phyloP scores from a whole-genome alignment of 1,140 invertebrate species.

The Ceratina australensis region DNA sequence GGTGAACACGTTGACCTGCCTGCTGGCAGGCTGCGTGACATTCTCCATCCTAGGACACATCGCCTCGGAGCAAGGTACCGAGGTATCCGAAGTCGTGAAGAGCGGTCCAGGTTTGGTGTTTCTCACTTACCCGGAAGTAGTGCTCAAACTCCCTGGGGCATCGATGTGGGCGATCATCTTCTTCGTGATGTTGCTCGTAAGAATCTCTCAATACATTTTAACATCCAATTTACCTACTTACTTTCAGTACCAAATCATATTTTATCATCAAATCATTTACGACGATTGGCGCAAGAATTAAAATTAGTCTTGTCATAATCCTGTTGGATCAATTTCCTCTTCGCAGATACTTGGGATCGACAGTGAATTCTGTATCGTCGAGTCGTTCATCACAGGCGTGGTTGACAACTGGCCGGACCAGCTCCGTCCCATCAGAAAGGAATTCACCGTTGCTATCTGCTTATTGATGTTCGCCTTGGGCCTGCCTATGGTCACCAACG shows the following conservation, averaged over 20 bases:
- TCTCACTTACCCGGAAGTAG: conserved; percentile 85
- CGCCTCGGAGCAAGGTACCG: conserved; percentile 78
- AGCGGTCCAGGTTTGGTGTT: conserved; percentile 85
- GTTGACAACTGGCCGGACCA: conserved; percentile 82
- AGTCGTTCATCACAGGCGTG: conserved; percentile 83
- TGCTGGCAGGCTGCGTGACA: conserved; percentile 83
- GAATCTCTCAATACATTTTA: no score
- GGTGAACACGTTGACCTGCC: conserved; percentile 84
- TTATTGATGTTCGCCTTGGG: conserved; percentile 83
- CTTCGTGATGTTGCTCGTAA: conserved; percentile 85
- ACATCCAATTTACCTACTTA: no score
- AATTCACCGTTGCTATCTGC: conserved; percentile 83
- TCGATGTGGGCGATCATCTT: conserved; percentile 83
- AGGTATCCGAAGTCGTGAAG: conserved; percentile 82
- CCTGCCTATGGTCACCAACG: conserved; percentile 86
- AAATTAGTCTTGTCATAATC: background rate
- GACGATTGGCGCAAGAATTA: no score
- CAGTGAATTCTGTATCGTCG: conserved; percentile 83
- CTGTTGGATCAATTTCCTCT: background rate
- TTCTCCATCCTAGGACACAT: conserved; percentile 85
- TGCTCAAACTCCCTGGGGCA: conserved; percentile 83
- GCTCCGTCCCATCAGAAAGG: conserved; percentile 80
- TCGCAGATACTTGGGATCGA: conserved; percentile 82
- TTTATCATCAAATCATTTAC: no score
- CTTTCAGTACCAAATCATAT: no score